phyloP scores from a whole-genome alignment of 2,797 vertebrate genomes.

The Typhlichthys eigenmanni region DNA sequence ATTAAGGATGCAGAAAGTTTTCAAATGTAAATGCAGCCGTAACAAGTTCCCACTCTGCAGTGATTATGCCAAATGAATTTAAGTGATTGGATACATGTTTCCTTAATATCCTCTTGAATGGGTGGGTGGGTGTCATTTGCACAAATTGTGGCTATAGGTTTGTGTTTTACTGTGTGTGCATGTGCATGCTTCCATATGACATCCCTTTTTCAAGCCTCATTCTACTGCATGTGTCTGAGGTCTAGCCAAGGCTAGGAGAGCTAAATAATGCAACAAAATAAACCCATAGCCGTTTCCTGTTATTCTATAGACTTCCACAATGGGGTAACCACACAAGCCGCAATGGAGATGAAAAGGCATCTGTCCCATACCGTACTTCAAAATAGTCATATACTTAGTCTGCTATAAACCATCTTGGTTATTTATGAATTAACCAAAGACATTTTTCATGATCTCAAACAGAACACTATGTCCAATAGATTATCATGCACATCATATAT shows the following conservation, averaged over 20 bases:
- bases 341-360: slow-evolving; percentile 61
- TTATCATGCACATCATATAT: too few species aligned
- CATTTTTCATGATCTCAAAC: too few species aligned
- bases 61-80: slow-evolving; percentile 66
- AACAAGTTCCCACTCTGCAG: slow-evolving; percentile 44
- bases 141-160: slow-evolving; percentile 19
- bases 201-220: slow-evolving; percentile 35
- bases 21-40: slow-evolving; percentile 61
- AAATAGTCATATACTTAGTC: slow-evolving; percentile 19
- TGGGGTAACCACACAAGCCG: slow-evolving; percentile 62
- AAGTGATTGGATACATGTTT: slow-evolving; percentile 9
- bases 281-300: slow-evolving; percentile 72
- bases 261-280: slow-evolving; percentile 46
- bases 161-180: slow-evolving; percentile 18
- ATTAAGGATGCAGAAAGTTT: slow-evolving; percentile 49
- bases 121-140: neutral
- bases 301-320: slow-evolving; percentile 70
- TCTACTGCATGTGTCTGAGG: slow-evolving; percentile 53
- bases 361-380: slow-evolving; percentile 24
- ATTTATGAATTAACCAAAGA: too few species aligned
- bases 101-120: neutral
- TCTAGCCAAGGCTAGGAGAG: slow-evolving; percentile 56
- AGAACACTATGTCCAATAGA: too few species aligned
- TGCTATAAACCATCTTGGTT: too few species aligned
- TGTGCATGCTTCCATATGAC: slow-evolving; percentile 29